Conservation (phyloP, 2,797 vertebrate genomes). For the Sebastes miniatus region DNA sequence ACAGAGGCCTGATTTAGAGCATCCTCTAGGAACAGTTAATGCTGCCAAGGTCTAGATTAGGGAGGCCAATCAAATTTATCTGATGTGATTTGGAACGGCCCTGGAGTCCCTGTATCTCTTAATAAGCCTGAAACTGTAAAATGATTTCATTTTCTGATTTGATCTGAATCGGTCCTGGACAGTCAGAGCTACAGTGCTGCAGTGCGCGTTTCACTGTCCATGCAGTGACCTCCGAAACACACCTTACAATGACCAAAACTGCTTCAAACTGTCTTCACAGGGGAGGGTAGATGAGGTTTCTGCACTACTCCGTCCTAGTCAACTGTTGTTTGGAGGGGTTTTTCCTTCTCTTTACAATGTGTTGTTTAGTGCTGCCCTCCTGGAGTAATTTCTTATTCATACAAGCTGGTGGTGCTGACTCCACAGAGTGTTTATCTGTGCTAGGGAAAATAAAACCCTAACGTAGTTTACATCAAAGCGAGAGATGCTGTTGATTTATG, state of each 20-base stretch:
- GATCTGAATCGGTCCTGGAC: slow-evolving; percentile 36
- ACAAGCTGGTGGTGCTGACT: slow-evolving; percentile 20
- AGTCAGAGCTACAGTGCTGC: background rate
- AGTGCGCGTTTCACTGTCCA: background rate
- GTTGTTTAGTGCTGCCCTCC: slow-evolving; percentile 7
- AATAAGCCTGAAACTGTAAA: slow-evolving; percentile 48
- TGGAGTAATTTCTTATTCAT: slow-evolving; percentile 36
- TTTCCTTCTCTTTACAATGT: background rate
- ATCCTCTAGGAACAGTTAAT: background rate
- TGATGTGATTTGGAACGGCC: slow-evolving; percentile 16
- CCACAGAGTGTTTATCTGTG: slow-evolving; percentile 26
- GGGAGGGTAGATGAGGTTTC: slow-evolving; percentile 9
- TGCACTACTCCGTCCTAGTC: slow-evolving; percentile 1
- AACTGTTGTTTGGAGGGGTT: slow-evolving; percentile 1
- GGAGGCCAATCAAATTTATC: slow-evolving; percentile 34
- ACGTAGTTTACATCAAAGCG: slow-evolving; percentile 35
- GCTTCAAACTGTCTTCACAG: background rate
- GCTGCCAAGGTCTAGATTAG: background rate
- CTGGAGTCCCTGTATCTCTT: slow-evolving; percentile 18
- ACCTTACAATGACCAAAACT: background rate
- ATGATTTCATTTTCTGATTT: slow-evolving; percentile 59
- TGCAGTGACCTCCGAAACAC: background rate
- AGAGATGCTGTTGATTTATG: slow-evolving; percentile 36
- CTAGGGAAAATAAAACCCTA: background rate
- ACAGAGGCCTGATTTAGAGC: background rate